These are phyloP conservation scores for Xestia xanthographa DNA, from an alignment of 2,888 invertebrate species.

Conservation along the genomic window DNA sequence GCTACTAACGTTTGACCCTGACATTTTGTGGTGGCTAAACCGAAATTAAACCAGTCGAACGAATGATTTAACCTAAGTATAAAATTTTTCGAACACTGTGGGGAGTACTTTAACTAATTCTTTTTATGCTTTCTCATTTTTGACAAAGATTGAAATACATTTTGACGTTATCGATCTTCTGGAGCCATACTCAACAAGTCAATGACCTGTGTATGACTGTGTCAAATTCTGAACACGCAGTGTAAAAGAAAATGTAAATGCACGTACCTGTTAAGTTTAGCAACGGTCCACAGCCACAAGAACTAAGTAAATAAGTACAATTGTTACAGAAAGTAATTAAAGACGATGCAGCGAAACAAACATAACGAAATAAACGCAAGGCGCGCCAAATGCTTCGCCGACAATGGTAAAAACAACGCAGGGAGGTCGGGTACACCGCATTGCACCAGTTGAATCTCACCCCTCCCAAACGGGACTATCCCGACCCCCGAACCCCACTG, in stretches of 20 bases:
- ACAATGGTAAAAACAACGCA: conserved; percentile 66
- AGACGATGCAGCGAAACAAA: conserved; percentile 76
- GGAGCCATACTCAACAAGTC: background rate
- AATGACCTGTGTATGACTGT: background rate
- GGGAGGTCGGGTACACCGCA: conserved; percentile 82
- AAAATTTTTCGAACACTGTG: background rate
- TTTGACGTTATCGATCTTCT: background rate
- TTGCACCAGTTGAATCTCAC: conserved; percentile 90
- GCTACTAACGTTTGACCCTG: conserved; percentile 47
- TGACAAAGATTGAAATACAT: background rate
- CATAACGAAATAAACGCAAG: conserved; percentile 75
- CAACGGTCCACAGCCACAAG: background rate
- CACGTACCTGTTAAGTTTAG: conserved; percentile 9
- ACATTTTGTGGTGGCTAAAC: conserved; percentile 28
- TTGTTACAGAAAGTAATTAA: conserved; percentile 62
- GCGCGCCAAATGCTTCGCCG: conserved; percentile 54
- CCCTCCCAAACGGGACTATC: conserved; percentile 69
- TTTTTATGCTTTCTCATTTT: background rate
- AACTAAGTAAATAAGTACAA: conserved; percentile 14
- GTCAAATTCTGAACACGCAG: background rate
- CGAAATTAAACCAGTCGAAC: conserved; percentile 25
- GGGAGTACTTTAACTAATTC: background rate
- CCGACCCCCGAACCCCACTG: conserved; percentile 49
- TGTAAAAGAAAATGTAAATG: background rate
- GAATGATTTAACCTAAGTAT: background rate